These are phyloP conservation scores for Leptodactylus fuscus DNA, from an alignment of 2,113 vertebrate species.

Conservation along the genomic window DNA sequence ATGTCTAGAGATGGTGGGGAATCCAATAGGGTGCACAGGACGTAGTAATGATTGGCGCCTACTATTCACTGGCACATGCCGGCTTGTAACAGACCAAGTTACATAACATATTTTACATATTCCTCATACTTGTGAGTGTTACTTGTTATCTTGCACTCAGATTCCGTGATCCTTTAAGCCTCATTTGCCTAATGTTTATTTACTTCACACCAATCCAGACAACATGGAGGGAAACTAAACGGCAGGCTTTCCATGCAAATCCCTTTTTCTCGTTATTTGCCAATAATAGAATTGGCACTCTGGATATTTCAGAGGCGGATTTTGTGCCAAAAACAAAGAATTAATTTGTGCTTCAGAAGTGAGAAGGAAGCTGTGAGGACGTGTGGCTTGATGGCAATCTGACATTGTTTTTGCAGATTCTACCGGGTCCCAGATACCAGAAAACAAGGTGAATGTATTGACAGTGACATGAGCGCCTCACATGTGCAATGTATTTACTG, in stretches of 20 bases:
- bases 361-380: conserved; percentile 52
- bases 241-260: conserved; percentile 18
- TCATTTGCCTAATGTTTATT: conserved; percentile 25
- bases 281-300: conserved; percentile 22
- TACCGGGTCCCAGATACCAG: neutral
- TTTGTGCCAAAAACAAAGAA: conserved; percentile 31
- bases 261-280: conserved; percentile 18
- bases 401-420: conserved; percentile 35
- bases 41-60: too few relatives aligned
- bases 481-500: conserved; percentile 23
- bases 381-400: conserved; percentile 35
- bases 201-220: neutral
- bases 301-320: conserved; percentile 3
- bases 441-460: conserved; percentile 32
- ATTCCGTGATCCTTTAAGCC: neutral
- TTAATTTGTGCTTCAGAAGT: conserved; percentile 28
- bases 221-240: conserved; percentile 20
- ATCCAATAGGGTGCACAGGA: too few relatives aligned
- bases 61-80: too few relatives aligned
- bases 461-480: conserved; percentile 29
- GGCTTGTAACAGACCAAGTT: too few relatives aligned
- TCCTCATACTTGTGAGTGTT: neutral
- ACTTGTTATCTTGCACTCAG: neutral
- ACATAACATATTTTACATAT: neutral
- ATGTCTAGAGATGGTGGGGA: neutral